phyloP scores from a whole-genome alignment of 1,140 invertebrate genomes.

The Cydia splendana region DNA sequence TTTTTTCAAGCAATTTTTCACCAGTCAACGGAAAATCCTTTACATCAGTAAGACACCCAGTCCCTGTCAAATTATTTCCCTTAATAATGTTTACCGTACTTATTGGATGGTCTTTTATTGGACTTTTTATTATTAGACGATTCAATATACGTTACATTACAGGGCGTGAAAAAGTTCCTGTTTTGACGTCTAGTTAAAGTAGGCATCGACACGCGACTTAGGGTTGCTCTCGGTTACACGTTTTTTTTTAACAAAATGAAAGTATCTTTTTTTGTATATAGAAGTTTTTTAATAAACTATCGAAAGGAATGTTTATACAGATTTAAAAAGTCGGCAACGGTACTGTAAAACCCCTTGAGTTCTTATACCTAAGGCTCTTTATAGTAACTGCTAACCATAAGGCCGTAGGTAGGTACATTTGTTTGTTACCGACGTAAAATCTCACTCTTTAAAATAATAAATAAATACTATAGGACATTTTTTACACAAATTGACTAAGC shows the following conservation, averaged over 20 bases:
- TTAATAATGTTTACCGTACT: slow-evolving; percentile 15
- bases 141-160: slow-evolving; percentile 28
- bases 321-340: too few species aligned
- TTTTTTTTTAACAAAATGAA: background rate
- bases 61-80: background rate
- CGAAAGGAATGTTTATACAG: too few species aligned
- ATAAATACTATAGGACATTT: too few species aligned
- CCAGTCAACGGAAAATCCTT: background rate
- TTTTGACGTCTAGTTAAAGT: slow-evolving; percentile 29
- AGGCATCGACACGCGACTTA: slow-evolving; percentile 10
- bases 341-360: too few species aligned
- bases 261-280: too few species aligned
- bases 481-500: too few species aligned
- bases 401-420: too few species aligned
- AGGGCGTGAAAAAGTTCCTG: slow-evolving; percentile 22
- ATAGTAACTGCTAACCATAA: too few species aligned
- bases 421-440: too few species aligned
- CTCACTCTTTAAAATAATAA: too few species aligned
- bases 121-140: slow-evolving; percentile 28
- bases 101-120: slow-evolving; percentile 3
- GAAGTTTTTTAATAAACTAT: too few species aligned
- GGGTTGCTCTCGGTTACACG: background rate
- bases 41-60: background rate
- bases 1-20: background rate
- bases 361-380: too few species aligned